Evolutionary conservation across 1,140 invertebrate species (phyloP).

Genomic region (Wasmannia auropunctata): DNA sequence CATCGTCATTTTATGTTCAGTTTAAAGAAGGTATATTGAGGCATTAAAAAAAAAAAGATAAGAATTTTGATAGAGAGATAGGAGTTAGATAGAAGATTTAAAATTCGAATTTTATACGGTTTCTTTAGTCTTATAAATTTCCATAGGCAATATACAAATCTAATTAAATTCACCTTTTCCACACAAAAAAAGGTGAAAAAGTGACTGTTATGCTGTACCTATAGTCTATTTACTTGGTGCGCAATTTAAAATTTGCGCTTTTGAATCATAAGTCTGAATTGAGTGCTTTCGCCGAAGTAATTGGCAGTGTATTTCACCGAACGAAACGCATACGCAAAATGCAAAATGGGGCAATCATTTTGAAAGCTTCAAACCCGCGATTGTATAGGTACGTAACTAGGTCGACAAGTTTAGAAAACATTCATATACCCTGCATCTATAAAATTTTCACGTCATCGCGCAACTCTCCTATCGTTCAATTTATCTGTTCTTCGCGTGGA

Average conservation of each 20-base stretch:
- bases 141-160: neutral
- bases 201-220: no score
- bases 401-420: constrained; percentile 22
- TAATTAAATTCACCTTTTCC: neutral
- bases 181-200: neutral
- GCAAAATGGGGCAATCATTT: constrained; percentile 34
- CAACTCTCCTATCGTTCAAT: neutral
- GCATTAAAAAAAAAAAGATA: neutral
- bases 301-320: constrained; percentile 12
- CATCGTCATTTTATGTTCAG: neutral
- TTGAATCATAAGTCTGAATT: constrained; percentile 2
- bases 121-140: neutral
- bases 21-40: neutral
- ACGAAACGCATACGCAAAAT: constrained; percentile 15
- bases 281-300: constrained; percentile 10
- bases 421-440: neutral
- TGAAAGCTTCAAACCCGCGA: constrained; percentile 5
- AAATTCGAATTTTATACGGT: neutral
- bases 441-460: neutral
- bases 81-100: neutral
- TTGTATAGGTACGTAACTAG: constrained; percentile 1
- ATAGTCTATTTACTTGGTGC: neutral
- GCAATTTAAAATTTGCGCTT: constrained; percentile 4
- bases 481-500: constrained; percentile 5
- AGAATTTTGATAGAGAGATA: neutral